Percentiles rank a stretch among this genome's conserved stretches.
phyloP scores from a whole-genome alignment of 2,113 vertebrate species.

The human (Homo sapiens) region GRCh38 chr11:2261001-2261500 shows the following conservation, averaged over 20 bases:
- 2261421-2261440: background rate
- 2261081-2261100: background rate
- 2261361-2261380: background rate
- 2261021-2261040: background rate
- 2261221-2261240: background rate
- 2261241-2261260: background rate
- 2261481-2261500: slow-evolving; percentile 68
- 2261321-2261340: background rate
- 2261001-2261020: background rate
- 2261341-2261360: fast-evolving
- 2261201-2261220: fast-evolving
- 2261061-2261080: background rate
- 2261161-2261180: too few species aligned
- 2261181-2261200: background rate
- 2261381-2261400: slow-evolving; percentile 41
- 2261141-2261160: background rate
- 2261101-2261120: background rate
- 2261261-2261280: background rate
- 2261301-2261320: background rate
- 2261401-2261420: slow-evolving; percentile 76
- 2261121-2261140: background rate
- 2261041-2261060: background rate
- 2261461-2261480: background rate
- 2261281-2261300: fast-evolving
- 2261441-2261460: background rate